These are phyloP conservation scores for Ashinkailepas kermadecensis DNA, from an alignment of 2,888 invertebrate species.

Conservation along the genomic window DNA sequence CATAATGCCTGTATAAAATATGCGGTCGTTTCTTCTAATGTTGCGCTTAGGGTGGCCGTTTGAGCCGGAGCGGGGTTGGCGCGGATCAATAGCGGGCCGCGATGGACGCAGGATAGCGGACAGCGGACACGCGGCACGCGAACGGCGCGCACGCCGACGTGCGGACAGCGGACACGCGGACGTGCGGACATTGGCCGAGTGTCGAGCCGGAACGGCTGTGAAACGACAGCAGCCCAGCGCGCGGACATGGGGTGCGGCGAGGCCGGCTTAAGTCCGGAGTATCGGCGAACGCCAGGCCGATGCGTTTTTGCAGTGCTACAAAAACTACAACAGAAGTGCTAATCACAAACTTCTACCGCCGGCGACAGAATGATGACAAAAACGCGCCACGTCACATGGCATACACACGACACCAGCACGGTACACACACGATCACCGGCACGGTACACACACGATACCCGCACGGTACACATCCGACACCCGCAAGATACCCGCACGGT, in stretches of 20 bases:
- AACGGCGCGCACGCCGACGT: background rate
- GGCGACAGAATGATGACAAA: background rate
- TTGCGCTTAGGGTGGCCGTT: background rate
- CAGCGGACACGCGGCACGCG: background rate
- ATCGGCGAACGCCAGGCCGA: background rate
- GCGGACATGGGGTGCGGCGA: background rate
- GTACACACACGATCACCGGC: no score
- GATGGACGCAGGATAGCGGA: background rate
- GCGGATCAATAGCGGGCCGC: background rate
- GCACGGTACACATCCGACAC: no score
- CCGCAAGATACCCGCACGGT: no score
- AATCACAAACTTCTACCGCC: conserved; percentile 18
- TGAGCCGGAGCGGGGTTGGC: background rate
- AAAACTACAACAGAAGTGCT: conserved; percentile 22
- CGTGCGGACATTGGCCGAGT: no score
- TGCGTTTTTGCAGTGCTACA: background rate
- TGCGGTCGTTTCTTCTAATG: conserved; percentile 21
- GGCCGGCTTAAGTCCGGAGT: background rate
- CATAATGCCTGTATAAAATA: conserved; percentile 11
- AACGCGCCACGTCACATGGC: background rate
- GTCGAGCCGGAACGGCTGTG: no score
- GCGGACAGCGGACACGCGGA: background rate
- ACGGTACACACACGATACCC: no score
- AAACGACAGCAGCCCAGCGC: no score
- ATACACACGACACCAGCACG: no score